These are phyloP conservation scores for Macroglossus sobrinus DNA, from an alignment of 2,113 vertebrate species.

Conservation along the genomic window DNA sequence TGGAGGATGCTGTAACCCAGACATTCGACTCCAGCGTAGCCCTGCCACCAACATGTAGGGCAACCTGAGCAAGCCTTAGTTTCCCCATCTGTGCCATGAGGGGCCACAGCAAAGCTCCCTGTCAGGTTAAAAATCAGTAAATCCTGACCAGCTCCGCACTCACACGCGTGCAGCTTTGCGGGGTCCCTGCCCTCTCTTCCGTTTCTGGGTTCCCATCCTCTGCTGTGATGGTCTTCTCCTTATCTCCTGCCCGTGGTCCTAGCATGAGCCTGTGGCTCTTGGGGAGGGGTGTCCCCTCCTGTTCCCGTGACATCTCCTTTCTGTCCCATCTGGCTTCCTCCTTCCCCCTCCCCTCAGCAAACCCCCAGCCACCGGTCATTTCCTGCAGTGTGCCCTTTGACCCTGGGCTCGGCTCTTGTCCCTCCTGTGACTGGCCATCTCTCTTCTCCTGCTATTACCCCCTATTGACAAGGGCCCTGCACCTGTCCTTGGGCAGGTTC, in stretches of 20 bases:
- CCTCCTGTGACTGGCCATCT: neutral
- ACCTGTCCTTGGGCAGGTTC: neutral
- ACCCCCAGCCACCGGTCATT: neutral
- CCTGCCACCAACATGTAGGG: neutral
- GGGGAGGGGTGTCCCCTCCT: neutral
- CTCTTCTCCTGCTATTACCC: neutral
- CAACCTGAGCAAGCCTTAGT: neutral
- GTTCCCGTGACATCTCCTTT: neutral
- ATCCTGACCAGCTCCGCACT: neutral
- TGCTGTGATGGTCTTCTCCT: no score
- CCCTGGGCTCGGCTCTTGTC: neutral
- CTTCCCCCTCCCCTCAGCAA: no score
- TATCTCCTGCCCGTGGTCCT: neutral
- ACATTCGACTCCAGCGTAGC: neutral
- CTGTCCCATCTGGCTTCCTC: neutral
- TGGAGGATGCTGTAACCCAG: neutral
- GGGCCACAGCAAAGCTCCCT: neutral
- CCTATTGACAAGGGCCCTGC: neutral
- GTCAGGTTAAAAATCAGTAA: neutral
- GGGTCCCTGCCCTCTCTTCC: neutral
- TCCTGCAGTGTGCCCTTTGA: neutral
- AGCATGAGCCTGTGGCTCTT: neutral
- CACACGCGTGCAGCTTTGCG: neutral
- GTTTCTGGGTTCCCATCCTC: neutral
- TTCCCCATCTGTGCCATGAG: neutral